phyloP scores from a whole-genome alignment of 2,113 vertebrate genomes.

The Thamnophis sirtalis region DNA sequence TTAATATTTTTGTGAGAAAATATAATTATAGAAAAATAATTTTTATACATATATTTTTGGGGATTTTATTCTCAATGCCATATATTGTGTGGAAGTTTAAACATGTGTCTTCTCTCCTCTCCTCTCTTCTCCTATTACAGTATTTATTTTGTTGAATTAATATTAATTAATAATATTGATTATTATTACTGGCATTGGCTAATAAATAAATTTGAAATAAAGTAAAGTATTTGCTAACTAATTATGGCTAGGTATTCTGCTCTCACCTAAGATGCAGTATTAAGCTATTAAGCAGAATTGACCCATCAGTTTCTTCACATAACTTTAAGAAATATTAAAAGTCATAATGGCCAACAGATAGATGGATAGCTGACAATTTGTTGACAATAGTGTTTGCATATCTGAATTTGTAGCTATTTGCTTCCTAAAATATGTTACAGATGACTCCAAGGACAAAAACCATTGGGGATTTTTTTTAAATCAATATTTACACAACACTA shows the following conservation, averaged over 20 bases:
- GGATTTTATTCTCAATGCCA: background rate
- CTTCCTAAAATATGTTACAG: background rate
- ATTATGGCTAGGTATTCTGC: background rate
- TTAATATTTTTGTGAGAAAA: background rate
- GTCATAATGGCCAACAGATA: background rate
- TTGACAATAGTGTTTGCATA: background rate
- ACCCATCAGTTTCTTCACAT: background rate
- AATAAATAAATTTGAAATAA: background rate
- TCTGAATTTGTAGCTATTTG: background rate
- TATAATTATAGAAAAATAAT: too few species aligned
- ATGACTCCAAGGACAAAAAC: background rate
- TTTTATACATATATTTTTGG: background rate
- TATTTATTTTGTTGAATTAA: background rate
- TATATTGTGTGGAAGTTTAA: background rate
- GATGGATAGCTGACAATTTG: background rate
- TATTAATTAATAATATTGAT: constrained; percentile 1
- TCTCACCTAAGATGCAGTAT: background rate
- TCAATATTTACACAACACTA: background rate
- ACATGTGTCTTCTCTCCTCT: background rate
- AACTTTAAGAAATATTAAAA: background rate
- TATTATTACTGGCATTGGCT: background rate
- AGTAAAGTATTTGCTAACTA: background rate
- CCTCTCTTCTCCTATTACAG: background rate
- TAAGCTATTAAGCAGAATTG: background rate
- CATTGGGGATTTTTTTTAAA: background rate